Conservation (phyloP, 2,888 invertebrate genomes). For the Laspeyria flexula region DNA sequence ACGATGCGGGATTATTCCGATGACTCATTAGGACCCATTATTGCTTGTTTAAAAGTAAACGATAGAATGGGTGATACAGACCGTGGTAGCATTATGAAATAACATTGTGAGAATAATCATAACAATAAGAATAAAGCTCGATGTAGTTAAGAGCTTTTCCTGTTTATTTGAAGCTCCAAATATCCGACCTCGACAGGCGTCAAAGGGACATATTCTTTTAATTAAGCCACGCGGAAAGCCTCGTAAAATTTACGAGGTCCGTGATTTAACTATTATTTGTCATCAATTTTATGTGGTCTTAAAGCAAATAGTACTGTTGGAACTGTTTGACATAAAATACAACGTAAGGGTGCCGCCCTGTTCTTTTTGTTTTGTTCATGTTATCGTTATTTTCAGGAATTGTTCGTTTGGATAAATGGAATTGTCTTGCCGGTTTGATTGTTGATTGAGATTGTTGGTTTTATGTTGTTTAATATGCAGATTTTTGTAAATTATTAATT, state of each 20-base stretch:
- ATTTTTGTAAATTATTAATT: too few relatives aligned
- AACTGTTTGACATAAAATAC: conserved; percentile 59
- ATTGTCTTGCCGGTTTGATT: too few relatives aligned
- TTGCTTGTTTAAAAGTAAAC: too few relatives aligned
- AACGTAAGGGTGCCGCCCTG: conserved; percentile 39
- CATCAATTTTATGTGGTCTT: conserved; percentile 83
- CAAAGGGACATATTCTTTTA: conserved; percentile 82
- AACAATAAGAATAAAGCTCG: conserved; percentile 22
- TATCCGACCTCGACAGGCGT: conserved; percentile 53
- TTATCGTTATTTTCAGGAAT: conserved; percentile 2
- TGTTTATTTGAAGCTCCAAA: conserved; percentile 40
- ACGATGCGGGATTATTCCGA: too few relatives aligned
- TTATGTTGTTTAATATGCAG: too few relatives aligned
- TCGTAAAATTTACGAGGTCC: conserved; percentile 82
- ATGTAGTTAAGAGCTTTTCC: conserved; percentile 27
- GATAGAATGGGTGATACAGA: too few relatives aligned
- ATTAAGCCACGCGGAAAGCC: conserved; percentile 80
- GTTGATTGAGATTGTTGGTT: too few relatives aligned
- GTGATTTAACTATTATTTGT: conserved; percentile 86
- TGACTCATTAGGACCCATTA: too few relatives aligned
- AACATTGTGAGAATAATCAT: not conserved
- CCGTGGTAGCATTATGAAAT: too few relatives aligned
- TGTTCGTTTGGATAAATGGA: not conserved
- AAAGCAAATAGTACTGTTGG: conserved; percentile 72
- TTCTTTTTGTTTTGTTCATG: conserved; percentile 20